Conservation (phyloP, 2,113 vertebrate genomes). For the Nansenia antarctica region DNA sequence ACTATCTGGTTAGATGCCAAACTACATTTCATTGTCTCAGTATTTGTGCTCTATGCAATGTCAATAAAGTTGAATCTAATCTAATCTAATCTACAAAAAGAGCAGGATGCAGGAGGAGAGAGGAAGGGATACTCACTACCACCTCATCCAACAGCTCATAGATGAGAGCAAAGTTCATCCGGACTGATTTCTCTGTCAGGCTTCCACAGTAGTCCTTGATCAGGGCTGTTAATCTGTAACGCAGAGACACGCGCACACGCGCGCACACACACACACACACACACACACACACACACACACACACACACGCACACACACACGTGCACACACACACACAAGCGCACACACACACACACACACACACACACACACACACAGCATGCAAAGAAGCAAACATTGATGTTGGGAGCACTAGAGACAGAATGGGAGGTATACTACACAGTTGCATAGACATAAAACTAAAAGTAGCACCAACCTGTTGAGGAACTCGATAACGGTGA, state of each 20-base stretch:
- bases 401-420: too few relatives aligned
- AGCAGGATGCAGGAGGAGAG: not conserved
- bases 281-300: slow-evolving; percentile 2
- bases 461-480: too few relatives aligned
- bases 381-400: too few relatives aligned
- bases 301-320: not conserved
- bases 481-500: slow-evolving; percentile 84
- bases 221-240: slow-evolving; percentile 77
- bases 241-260: not conserved
- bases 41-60: too few relatives aligned
- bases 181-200: slow-evolving; percentile 80
- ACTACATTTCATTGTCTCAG: too few relatives aligned
- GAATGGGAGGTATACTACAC: not conserved
- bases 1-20: too few relatives aligned
- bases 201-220: slow-evolving; percentile 86
- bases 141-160: slow-evolving; percentile 90
- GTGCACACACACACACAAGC: not conserved
- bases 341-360: too few relatives aligned
- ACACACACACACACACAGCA: too few relatives aligned
- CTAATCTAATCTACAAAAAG: too few relatives aligned
- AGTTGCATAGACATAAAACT: too few relatives aligned
- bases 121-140: slow-evolving; percentile 71
- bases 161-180: slow-evolving; percentile 86
- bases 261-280: not conserved
- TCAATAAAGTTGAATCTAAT: too few relatives aligned